Base-by-base conservation (phyloP, 2,797 vertebrate species). In the Otolemur crassicaudatus region DNA sequence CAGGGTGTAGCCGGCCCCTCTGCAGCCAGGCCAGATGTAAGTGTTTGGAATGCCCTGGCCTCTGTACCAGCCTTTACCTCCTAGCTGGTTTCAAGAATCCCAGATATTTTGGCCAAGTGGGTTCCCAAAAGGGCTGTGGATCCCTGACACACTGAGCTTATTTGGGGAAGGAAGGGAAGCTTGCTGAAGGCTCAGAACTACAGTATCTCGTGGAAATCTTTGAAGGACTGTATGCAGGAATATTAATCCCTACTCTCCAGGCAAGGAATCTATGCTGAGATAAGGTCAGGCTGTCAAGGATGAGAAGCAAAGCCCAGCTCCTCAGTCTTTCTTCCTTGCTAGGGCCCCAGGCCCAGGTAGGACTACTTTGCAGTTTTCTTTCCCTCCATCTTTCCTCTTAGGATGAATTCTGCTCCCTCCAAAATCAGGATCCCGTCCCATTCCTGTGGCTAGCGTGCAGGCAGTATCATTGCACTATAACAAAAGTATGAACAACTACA, bases 301-400 rank as follows among this genome's bases (percentile, higher is more conserved):
- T 4, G 3, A 1, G 5, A n/a, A 67, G 4, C 3, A 14, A 60
- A 60, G 11, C 4, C 25, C 11, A 14, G 2, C 12, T 46, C 37
- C 12, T 65, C 7, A 53, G 17, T 73, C 27, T 53, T 29, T 81
- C 20, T 80, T 16, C n/a, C 14, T n/a, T 2, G 10, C 27, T 31
- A 27, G 12, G 27, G 11, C 8, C 17, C 56, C 13, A 12, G 29
- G 17, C 11, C 46, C 43, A 23, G 14, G n/a, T 0, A 25, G 46
- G 20, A 43, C 61, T 9, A 23, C 13, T 31, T 46, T 40, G 70
- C 3, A 10, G 25, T 31, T 60, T 56, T 20, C 46, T 7, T 65
- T 65, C 16, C 79, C 22, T 53, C 82, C 8, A n/a, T 10, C 25
- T 31, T 65, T 92, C 22, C 58, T 85, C 85, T 70, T 61, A 76